Conservation (phyloP, 2,113 vertebrate species). For the Forbesichthys agassizii region DNA sequence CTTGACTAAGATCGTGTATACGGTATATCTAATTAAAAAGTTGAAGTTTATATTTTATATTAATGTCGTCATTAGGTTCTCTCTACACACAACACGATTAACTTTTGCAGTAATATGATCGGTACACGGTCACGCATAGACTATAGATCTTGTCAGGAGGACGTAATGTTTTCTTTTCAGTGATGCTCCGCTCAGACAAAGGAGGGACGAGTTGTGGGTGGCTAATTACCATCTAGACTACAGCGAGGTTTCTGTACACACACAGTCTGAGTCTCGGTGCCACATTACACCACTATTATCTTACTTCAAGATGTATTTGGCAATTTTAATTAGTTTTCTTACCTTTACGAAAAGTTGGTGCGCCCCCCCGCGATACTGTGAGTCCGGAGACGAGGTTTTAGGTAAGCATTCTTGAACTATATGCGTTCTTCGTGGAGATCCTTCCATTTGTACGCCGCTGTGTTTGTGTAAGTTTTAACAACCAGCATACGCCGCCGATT, state of each 20-base stretch:
- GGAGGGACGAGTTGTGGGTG: slow-evolving; percentile 41
- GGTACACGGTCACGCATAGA: background rate
- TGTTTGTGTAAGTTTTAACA: too few relatives aligned
- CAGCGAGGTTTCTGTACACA: slow-evolving; percentile 3
- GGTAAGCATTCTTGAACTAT: slow-evolving; percentile 74
- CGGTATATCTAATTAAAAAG: background rate
- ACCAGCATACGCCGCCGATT: too few relatives aligned
- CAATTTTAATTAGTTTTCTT: slow-evolving; percentile 56
- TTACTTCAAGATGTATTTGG: slow-evolving; percentile 61
- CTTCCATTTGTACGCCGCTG: too few relatives aligned
- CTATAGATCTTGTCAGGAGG: slow-evolving; percentile 1
- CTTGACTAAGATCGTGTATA: background rate
- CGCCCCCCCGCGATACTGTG: slow-evolving; percentile 69
- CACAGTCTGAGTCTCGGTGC: slow-evolving; percentile 58
- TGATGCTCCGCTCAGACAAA: slow-evolving; percentile 67
- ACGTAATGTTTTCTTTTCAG: slow-evolving; percentile 25
- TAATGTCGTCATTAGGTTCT: slow-evolving; percentile 6
- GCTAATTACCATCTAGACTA: slow-evolving; percentile 36
- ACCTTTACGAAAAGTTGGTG: slow-evolving; percentile 43
- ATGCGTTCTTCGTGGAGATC: background rate
- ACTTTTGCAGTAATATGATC: slow-evolving; percentile 52
- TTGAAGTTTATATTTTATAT: background rate
- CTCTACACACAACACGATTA: slow-evolving; percentile 3
- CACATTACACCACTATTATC: slow-evolving; percentile 76
- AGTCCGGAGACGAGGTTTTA: slow-evolving; percentile 65